Evolutionary conservation across 2,797 vertebrate genomes (phyloP), one percentile per base, ranked within the genome.

Genomic region (Steatocranus sp.): DNA sequence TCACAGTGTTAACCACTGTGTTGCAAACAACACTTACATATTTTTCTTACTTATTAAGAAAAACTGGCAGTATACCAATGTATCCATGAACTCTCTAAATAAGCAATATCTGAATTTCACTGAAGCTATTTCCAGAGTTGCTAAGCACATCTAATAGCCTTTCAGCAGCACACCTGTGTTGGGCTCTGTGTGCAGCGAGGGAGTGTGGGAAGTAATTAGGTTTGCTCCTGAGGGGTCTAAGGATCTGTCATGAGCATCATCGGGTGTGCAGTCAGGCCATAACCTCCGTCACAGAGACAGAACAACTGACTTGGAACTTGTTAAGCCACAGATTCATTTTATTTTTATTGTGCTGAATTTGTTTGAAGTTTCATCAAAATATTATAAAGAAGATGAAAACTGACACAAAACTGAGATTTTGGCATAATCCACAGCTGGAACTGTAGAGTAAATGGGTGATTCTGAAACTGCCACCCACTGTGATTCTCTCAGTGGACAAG

Each of bases 201-300:
- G 54, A 75, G 70, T 18, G n/a, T 36, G 56, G 11, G 48, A 83
- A 80, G 61, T 87, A 86, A 91, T 90, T 83, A 84, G 46, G 17
- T 87, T 78, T 74, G 43, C 76, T 79, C 78, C 49, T 30, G 27
- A 85, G 86, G 66, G 73, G 78, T 84, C 66, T 84, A 54, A 75
- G 70, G 84, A 79, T 88, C 83, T 85, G 76, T 85, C 48, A 83
- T 20, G 36, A 41, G 49, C 18, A 4, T 84, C 51, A 85, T 80
- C 61, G 83, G 73, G 49, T 83, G 23, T 68, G 81, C n/a, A 61
- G 49, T 46, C 50, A 76, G 83, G 63, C 41, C 66, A 56, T 43
- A 53, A 84, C 78, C 70, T 89, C 83, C 41, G 78, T 86, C 32
- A 63, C 36, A 38, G 38, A 7, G 0, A 46, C 66, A 88, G 53